Conservation (phyloP, 1,140 invertebrate species). For the Magallana ariakensis region DNA sequence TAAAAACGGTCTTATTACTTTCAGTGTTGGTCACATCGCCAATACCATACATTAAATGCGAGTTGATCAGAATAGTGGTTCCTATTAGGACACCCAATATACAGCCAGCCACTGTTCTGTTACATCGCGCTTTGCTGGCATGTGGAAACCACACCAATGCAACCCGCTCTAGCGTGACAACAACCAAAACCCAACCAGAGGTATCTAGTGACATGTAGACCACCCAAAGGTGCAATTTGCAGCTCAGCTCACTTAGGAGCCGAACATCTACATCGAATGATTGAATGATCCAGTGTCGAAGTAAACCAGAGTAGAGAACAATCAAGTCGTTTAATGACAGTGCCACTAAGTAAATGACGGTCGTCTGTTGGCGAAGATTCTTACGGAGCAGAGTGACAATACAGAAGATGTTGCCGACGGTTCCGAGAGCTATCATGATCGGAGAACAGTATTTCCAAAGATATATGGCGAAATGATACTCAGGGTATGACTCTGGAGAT, state of each 20-base stretch:
- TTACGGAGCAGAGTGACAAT: constrained; percentile 57
- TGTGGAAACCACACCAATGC: constrained; percentile 64
- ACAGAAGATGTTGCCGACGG: constrained; percentile 62
- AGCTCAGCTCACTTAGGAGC: constrained; percentile 26
- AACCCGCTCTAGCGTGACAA: constrained; percentile 68
- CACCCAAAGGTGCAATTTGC: constrained; percentile 62
- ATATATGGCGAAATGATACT: not conserved
- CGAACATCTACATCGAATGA: constrained; percentile 60
- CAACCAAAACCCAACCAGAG: constrained; percentile 68
- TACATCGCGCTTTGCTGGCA: constrained; percentile 56
- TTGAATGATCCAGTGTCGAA: constrained; percentile 59
- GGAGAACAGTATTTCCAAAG: constrained; percentile 43
- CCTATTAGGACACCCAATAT: not conserved
- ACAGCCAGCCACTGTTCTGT: constrained; percentile 41
- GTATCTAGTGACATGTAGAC: constrained; percentile 63
- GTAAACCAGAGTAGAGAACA: constrained; percentile 64
- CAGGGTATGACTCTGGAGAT: not conserved
- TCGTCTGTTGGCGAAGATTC: constrained; percentile 48
- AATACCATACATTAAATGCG: not conserved
- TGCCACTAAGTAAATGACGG: constrained; percentile 54
- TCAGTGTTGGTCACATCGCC: not conserved
- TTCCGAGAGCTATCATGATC: constrained; percentile 59
- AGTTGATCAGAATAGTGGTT: not conserved
- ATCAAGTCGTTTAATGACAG: constrained; percentile 58
- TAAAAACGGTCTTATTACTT: not conserved